These are phyloP conservation scores for Scaptomyza cyrtandrae DNA, from an alignment of 2,888 invertebrate genomes.

Conservation along the genomic window DNA sequence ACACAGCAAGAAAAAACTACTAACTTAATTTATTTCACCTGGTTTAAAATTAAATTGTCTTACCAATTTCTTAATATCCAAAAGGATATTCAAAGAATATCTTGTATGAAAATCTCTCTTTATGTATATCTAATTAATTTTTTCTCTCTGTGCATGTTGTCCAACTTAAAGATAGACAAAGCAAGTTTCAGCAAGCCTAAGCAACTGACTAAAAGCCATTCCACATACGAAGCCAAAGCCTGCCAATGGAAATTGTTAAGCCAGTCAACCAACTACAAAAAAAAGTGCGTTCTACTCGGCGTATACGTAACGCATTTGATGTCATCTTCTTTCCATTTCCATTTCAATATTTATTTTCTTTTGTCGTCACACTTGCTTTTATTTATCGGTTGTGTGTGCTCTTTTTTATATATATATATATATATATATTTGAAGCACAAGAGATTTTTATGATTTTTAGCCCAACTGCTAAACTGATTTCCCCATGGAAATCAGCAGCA, in stretches of 20 bases:
- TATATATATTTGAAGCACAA: slow-evolving; percentile 68
- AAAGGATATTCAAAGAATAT: too few relatives aligned
- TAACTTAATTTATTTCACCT: too few relatives aligned
- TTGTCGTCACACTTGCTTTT: slow-evolving; percentile 45
- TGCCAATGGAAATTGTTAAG: slow-evolving; percentile 71
- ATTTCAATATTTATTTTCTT: slow-evolving; percentile 30
- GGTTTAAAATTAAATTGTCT: too few relatives aligned
- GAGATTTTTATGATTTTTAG: slow-evolving; percentile 83
- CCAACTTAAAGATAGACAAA: not conserved
- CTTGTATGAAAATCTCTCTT: too few relatives aligned
- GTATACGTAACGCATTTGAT: slow-evolving; percentile 69
- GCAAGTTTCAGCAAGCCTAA: slow-evolving; percentile 29
- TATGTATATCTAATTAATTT: not conserved
- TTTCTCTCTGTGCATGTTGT: not conserved
- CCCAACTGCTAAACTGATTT: slow-evolving; percentile 83
- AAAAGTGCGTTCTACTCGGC: slow-evolving; percentile 59
- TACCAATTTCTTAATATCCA: not conserved
- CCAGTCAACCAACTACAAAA: slow-evolving; percentile 33
- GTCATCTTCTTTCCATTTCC: slow-evolving; percentile 25
- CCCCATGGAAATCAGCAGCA: slow-evolving; percentile 81
- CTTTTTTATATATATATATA: slow-evolving; percentile 11
- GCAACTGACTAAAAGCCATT: slow-evolving; percentile 42
- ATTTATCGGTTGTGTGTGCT: slow-evolving; percentile 61
- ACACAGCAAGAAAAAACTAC: slow-evolving; percentile 17
- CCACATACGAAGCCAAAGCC: slow-evolving; percentile 23